Base-by-base conservation (phyloP, 2,888 invertebrate species). In the Oxycera nigricornis region DNA sequence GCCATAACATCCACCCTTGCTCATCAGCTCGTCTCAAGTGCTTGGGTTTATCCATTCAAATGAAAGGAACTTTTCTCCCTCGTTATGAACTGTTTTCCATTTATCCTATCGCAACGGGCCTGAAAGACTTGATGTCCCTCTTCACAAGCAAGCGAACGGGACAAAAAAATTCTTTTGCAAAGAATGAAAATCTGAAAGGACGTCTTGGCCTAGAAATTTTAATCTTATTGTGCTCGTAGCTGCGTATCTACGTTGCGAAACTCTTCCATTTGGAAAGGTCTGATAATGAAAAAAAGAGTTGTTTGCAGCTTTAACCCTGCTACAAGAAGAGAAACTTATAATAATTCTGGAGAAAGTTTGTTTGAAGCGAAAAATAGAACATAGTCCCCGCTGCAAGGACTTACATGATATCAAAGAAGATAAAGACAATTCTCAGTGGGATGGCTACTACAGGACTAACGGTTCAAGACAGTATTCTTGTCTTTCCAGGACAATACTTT, bases 81-180 rank as follows among this genome's bases (percentile, higher is more conserved):
- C 46, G 46, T 46, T 46, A 46, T n/a, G 11, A 46, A 46, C 46
- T 46, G 46, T 46, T 46, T 46, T 46, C 46, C 46, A 46, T 46
- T 46, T 46, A n/a, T 46, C 14, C n/a, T 46, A 46, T 46, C 3
- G 17, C 46, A 46, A 11, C 46, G 6, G 17, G 14, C n/a, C 17
- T 46, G 46, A 46, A 46, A 46, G 46, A 46, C 6, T 46, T 46
- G n/a, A n/a, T n/a, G n/a, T n/a, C n/a, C n/a, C n/a, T 46, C 17
- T 46, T 14, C 14, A 46, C 17, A 17, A 46, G 46, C 46, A 35
- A 17, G 46, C n/a, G n/a, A n/a, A n/a, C n/a, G n/a, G n/a, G n/a
- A n/a, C n/a, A n/a, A 46, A 46, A 46, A 46, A 46, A 46, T 46
- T 46, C 46, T n/a, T n/a, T n/a, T n/a, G n/a, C n/a, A n/a, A 46